A percentile compares a stretch with the other conserved stretches of the same genome.
Evolutionary conservation across 2,888 invertebrate species (phyloP).

Genomic region (Acronicta aceris): DNA sequence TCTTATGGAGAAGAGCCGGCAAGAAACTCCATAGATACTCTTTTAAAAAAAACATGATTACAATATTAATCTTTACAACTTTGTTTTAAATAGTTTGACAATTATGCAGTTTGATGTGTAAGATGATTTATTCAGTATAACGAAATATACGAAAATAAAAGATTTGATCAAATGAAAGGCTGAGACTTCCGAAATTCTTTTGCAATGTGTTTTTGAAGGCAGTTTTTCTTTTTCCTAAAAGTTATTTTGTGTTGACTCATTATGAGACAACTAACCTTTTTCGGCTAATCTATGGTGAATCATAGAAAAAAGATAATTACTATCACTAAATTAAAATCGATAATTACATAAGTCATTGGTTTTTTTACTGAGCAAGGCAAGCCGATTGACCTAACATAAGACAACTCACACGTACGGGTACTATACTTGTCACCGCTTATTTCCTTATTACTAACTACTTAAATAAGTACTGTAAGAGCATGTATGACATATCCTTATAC

Average conservation of each 20-base stretch:
- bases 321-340: slow-evolving; percentile 21
- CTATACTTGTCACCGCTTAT: slow-evolving; percentile 15
- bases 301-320: slow-evolving; percentile 6
- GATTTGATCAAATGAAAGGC: too few species aligned
- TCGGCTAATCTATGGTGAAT: slow-evolving; percentile 16
- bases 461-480: slow-evolving; percentile 5
- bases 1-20: too few species aligned
- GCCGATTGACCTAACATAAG: neutral
- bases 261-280: slow-evolving; percentile 12
- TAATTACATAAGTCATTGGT: slow-evolving; percentile 16
- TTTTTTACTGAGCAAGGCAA: neutral
- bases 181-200: too few species aligned
- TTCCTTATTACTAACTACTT: slow-evolving; percentile 21
- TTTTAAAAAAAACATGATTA: too few species aligned
- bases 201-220: too few species aligned
- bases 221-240: too few species aligned
- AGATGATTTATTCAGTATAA: too few species aligned
- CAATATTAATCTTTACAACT: too few species aligned
- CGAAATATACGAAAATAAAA: too few species aligned
- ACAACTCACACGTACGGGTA: neutral
- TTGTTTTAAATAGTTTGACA: too few species aligned
- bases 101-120: too few species aligned
- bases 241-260: slow-evolving; percentile 19
- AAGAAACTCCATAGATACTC: too few species aligned
- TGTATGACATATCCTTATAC: slow-evolving; percentile 34